A percentile compares a stretch with the other conserved stretches of the same genome.
phyloP scores from a whole-genome alignment of 2,797 vertebrate species.

The Ptychadena robeensis region DNA sequence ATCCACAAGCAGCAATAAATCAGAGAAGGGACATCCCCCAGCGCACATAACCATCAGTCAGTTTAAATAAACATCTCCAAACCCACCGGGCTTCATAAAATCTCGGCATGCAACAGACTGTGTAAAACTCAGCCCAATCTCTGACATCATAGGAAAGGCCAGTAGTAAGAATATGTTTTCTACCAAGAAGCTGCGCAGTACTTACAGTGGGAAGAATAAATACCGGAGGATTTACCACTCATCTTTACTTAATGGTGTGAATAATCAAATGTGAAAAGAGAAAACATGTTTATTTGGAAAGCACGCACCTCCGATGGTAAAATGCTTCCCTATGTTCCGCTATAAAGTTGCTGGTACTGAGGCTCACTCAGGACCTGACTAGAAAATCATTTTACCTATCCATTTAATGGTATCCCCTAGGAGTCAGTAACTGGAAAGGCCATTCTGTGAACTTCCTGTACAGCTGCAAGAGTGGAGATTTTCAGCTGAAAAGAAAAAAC shows the following conservation, averaged over 20 bases:
- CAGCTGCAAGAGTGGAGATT: constrained; percentile 43
- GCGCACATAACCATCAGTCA: neutral
- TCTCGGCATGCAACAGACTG: neutral
- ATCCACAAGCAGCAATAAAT: neutral
- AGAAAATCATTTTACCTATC: constrained; percentile 59
- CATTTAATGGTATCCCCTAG: constrained; percentile 60
- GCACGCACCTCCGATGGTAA: constrained; percentile 40
- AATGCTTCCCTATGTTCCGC: constrained; percentile 54
- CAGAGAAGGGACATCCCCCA: neutral
- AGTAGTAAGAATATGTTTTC: neutral
- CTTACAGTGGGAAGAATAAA: neutral
- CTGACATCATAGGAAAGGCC: neutral
- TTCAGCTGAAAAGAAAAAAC: constrained; percentile 49
- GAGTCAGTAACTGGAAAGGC: constrained; percentile 56
- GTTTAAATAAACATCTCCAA: neutral
- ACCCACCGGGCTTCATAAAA: constrained; percentile 9
- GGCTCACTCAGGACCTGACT: constrained; percentile 45
- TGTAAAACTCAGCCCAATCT: constrained; percentile 1
- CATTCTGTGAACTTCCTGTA: constrained; percentile 58
- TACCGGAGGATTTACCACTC: neutral
- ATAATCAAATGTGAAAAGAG: constrained; percentile 13
- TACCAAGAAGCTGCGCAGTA: neutral
- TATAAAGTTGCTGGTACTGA: constrained; percentile 36
- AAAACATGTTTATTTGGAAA: constrained; percentile 36
- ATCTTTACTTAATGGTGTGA: constrained; percentile 22